A percentile compares a stretch with the other conserved stretches of the same genome.
These are phyloP conservation scores for Tiaroga cobitis DNA, from an alignment of 2,797 vertebrate species.

Conservation along the genomic window DNA sequence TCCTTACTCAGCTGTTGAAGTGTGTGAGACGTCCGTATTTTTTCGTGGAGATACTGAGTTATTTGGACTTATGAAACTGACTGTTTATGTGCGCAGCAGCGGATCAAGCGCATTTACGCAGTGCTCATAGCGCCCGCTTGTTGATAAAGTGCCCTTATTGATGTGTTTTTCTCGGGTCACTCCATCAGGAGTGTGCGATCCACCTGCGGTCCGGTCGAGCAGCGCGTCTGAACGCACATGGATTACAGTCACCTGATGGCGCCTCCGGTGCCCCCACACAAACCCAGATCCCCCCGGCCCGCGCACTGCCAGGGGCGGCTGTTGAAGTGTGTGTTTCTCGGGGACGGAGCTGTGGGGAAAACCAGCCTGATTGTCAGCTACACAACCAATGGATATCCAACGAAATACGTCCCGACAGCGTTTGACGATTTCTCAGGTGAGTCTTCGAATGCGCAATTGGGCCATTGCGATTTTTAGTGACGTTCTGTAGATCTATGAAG, in stretches of 20 bases:
- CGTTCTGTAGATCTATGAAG: not conserved
- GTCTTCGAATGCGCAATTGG: not conserved
- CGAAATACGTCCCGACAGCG: constrained; percentile 86
- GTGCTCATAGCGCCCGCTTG: not conserved
- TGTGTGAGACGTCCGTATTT: accelerated
- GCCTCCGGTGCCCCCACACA: constrained; percentile 85
- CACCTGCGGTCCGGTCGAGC: constrained; percentile 52
- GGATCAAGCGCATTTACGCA: not conserved
- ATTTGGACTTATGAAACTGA: not conserved
- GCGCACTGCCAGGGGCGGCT: constrained; percentile 73
- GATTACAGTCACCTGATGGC: constrained; percentile 80
- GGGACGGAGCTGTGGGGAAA: constrained; percentile 87
- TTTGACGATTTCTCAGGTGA: constrained; percentile 87
- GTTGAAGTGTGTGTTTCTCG: constrained; percentile 85
- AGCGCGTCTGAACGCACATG: constrained; percentile 66
- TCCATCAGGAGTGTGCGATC: constrained; percentile 59
- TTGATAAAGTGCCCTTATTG: constrained; percentile 40
- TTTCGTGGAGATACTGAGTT: not conserved
- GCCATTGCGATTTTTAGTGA: not conserved
- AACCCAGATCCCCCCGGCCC: constrained; percentile 60
- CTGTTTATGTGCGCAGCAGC: not conserved
- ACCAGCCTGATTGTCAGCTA: constrained; percentile 88
- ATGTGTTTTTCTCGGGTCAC: constrained; percentile 63
- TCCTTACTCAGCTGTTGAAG: not conserved
- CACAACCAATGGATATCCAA: constrained; percentile 86